phyloP scores from a whole-genome alignment of 64 coral and sea anemone species.

The Montipora cactus region DNA sequence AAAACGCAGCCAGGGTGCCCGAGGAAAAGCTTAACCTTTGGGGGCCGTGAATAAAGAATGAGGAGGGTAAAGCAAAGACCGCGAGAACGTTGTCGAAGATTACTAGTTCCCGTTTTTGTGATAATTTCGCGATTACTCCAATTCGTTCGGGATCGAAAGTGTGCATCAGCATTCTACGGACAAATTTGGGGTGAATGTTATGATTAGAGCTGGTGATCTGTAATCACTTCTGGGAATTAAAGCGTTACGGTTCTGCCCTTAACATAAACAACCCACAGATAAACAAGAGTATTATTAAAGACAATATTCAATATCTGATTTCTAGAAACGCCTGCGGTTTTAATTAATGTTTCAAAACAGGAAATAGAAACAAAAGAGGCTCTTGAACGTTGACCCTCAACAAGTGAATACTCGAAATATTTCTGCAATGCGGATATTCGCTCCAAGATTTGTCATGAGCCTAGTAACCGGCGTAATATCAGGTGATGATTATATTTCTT shows the following conservation, averaged over 20 bases:
- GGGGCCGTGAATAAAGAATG: too few species aligned
- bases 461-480: neutral
- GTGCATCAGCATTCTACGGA: too few species aligned
- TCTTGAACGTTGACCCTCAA: slow-evolving; percentile 3
- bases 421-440: neutral
- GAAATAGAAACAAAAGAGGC: neutral
- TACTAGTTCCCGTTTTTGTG: too few species aligned
- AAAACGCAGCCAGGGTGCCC: too few species aligned
- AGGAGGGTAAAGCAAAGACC: too few species aligned
- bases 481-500: neutral
- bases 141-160: too few species aligned
- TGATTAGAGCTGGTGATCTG: too few species aligned
- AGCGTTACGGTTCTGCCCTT: neutral
- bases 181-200: neutral
- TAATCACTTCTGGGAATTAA: neutral
- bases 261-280: neutral
- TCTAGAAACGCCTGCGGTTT: slow-evolving; percentile 1
- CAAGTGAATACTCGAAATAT: neutral
- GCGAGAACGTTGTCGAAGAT: too few species aligned
- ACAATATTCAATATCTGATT: slow-evolving; percentile 26
- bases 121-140: too few species aligned
- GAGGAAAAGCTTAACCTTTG: too few species aligned
- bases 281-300: neutral
- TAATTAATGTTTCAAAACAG: slow-evolving; percentile 2
- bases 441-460: neutral